Percentiles rank a stretch among this genome's conserved stretches.
Evolutionary conservation across 1,140 invertebrate genomes (phyloP).

Genomic region (Drosophila erecta): DNA sequence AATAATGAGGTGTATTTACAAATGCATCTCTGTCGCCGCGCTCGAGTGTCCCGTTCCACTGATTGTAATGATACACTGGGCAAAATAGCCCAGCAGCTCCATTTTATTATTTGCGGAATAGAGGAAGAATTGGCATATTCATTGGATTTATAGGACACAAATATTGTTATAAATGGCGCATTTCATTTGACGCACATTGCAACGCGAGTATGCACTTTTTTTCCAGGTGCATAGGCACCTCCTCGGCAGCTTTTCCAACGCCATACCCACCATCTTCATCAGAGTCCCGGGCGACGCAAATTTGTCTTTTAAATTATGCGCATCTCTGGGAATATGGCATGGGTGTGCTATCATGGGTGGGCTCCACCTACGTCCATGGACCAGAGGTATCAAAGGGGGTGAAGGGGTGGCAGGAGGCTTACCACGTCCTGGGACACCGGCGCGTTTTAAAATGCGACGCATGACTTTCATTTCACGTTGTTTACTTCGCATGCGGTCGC

Average conservation of each 20-base stretch:
- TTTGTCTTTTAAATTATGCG: constrained; percentile 79
- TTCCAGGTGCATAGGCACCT: not conserved
- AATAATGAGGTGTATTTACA: constrained; percentile 74
- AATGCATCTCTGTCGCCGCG: constrained; percentile 50
- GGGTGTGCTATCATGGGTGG: not conserved
- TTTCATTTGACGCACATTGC: no score
- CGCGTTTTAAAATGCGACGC: constrained; percentile 77
- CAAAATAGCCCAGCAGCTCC: no score
- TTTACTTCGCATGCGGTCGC: constrained; percentile 78
- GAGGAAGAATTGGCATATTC: no score
- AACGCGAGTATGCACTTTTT: not conserved
- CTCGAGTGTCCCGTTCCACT: constrained; percentile 8
- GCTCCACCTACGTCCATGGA: constrained; percentile 2
- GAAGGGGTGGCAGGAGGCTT: not conserved
- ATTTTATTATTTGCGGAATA: no score
- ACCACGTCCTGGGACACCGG: constrained; percentile 56
- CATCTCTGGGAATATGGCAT: constrained; percentile 52
- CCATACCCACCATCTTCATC: constrained; percentile 9
- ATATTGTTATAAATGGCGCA: no score
- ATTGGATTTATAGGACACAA: not conserved
- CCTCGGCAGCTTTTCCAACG: not conserved
- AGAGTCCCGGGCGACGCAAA: constrained; percentile 45
- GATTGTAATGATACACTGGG: constrained; percentile 8
- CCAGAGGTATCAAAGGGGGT: not conserved
- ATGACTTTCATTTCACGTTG: constrained; percentile 81